These are phyloP conservation scores for Drosophila aff. DNA, from an alignment of 1,140 invertebrate genomes.

Conservation along the genomic window DNA sequence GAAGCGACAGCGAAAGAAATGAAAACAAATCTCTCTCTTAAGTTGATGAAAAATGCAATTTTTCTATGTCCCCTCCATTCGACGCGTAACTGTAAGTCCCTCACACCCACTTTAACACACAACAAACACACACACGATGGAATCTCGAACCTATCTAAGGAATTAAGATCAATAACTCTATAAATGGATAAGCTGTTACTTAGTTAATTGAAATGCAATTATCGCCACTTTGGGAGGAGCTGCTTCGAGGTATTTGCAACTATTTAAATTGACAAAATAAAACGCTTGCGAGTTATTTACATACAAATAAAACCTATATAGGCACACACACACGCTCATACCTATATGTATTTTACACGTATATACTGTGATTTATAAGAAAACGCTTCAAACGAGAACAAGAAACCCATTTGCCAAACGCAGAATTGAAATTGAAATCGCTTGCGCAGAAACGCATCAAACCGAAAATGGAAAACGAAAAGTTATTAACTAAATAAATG, in stretches of 20 bases:
- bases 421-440: constrained; percentile 55
- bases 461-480: constrained; percentile 35
- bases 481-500: constrained; percentile 82
- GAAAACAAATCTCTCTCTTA: constrained; percentile 50
- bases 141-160: constrained; percentile 9
- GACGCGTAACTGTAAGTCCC: constrained; percentile 55
- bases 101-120: constrained; percentile 10
- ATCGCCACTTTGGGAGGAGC: constrained; percentile 55
- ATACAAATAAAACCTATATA: constrained; percentile 37
- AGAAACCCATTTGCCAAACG: constrained; percentile 58
- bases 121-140: neutral
- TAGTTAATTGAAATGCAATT: constrained; percentile 79
- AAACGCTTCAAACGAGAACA: constrained; percentile 74
- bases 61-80: constrained; percentile 73
- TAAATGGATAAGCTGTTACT: constrained; percentile 77
- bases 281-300: constrained; percentile 77
- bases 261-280: constrained; percentile 46
- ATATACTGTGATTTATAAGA: constrained; percentile 84
- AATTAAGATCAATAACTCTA: constrained; percentile 43
- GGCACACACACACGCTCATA: constrained; percentile 40
- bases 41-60: constrained; percentile 79
- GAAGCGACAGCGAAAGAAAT: constrained; percentile 9
- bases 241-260: constrained; percentile 63
- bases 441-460: constrained; percentile 55
- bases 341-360: constrained; percentile 80